Conservation (phyloP, 2,888 invertebrate species). For the Rapana venosa region DNA sequence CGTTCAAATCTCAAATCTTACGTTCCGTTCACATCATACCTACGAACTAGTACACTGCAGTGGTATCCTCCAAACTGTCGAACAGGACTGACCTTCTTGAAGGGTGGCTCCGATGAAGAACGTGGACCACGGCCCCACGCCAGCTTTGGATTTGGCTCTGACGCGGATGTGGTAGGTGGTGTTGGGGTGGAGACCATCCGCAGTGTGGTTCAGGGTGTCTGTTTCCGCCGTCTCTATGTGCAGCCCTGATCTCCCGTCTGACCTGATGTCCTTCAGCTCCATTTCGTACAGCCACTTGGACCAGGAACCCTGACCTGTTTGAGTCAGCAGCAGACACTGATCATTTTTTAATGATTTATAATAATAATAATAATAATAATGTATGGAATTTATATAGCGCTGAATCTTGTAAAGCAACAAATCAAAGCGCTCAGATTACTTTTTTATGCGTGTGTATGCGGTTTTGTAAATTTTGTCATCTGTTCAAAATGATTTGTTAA, state of each 20-base stretch:
- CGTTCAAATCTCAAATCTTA: neutral
- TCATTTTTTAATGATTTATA: no score
- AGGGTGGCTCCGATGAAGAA: slow-evolving; percentile 85
- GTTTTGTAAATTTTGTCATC: no score
- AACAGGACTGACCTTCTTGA: slow-evolving; percentile 59
- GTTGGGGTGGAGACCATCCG: slow-evolving; percentile 81
- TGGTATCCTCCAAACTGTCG: neutral
- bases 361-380: no score
- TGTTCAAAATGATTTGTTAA: no score
- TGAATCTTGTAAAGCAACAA: no score
- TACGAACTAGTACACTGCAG: no score
- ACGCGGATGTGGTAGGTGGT: slow-evolving; percentile 89
- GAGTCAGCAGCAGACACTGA: no score
- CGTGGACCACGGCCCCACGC: slow-evolving; percentile 88
- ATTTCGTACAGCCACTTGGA: slow-evolving; percentile 89
- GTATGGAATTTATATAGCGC: no score
- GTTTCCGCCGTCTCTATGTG: slow-evolving; percentile 50
- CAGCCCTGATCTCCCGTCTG: slow-evolving; percentile 45
- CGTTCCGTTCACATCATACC: neutral
- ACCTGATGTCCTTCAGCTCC: slow-evolving; percentile 76
- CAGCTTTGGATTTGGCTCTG: slow-evolving; percentile 87
- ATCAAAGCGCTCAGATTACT: no score
- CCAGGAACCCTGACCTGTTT: slow-evolving; percentile 83
- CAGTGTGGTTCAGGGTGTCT: slow-evolving; percentile 51
- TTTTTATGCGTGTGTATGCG: no score